phyloP scores from a whole-genome alignment of 1,140 invertebrate species.

The Cheumatopsyche charites region DNA sequence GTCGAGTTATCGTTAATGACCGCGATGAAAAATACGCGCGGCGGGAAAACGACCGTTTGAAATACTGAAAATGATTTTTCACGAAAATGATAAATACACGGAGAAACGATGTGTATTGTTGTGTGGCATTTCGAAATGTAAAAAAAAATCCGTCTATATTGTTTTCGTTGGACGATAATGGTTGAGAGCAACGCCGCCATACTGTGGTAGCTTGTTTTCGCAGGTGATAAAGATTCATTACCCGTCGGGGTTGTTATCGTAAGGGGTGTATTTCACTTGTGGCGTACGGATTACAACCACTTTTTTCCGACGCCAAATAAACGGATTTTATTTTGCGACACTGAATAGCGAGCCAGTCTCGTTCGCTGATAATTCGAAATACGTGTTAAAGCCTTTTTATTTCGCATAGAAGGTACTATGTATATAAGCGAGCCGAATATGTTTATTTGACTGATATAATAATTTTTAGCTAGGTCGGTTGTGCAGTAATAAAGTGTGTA shows the following conservation, averaged over 20 bases:
- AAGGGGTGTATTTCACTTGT: constrained; percentile 38
- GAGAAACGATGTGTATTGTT: no score
- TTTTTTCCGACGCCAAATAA: constrained; percentile 6
- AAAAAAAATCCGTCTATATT: background rate
- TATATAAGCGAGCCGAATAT: no score
- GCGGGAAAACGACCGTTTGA: no score
- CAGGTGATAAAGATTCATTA: constrained; percentile 49
- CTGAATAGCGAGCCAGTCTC: background rate
- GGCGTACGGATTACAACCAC: constrained; percentile 27
- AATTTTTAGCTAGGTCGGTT: no score
- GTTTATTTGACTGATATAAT: no score
- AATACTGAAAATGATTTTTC: no score
- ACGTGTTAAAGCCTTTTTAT: constrained; percentile 3
- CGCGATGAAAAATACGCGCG: no score
- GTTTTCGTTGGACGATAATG: constrained; percentile 14
- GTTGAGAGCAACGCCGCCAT: constrained; percentile 11
- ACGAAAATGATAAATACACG: no score
- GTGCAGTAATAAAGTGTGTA: no score
- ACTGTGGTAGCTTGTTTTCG: constrained; percentile 44
- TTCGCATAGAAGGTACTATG: no score
- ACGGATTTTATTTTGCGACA: constrained; percentile 23
- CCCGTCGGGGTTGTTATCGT: constrained; percentile 38
- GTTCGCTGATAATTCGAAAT: constrained; percentile 19
- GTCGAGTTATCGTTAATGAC: no score
- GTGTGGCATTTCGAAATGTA: no score